phyloP scores from a whole-genome alignment of 1,140 invertebrate genomes.

The Drosophila mojavensis region DNA sequence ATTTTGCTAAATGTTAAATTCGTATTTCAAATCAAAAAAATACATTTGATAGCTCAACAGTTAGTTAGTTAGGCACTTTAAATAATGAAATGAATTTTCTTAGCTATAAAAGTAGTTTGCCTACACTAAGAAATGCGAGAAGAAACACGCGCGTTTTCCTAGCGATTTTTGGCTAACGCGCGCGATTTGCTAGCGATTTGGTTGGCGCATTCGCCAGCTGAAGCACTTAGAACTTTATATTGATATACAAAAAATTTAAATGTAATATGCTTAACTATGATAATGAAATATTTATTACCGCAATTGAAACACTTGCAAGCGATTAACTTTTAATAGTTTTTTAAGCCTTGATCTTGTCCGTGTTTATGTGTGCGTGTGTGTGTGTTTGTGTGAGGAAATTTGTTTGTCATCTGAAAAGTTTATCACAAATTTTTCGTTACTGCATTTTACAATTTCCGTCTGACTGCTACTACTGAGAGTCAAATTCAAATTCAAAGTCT shows the following conservation, averaged over 20 bases:
- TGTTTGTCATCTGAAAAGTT: slow-evolving; percentile 70
- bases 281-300: slow-evolving; percentile 37
- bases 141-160: slow-evolving; percentile 10
- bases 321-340: slow-evolving; percentile 49
- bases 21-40: slow-evolving; percentile 40
- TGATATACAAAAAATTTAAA: slow-evolving; percentile 45
- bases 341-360: slow-evolving; percentile 56
- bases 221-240: slow-evolving; percentile 44
- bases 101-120: slow-evolving; percentile 32
- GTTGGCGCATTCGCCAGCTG: slow-evolving; percentile 5
- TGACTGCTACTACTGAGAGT: slow-evolving; percentile 51
- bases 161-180: slow-evolving; percentile 6
- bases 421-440: slow-evolving; percentile 70
- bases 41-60: slow-evolving; percentile 43
- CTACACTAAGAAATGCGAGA: slow-evolving; percentile 67
- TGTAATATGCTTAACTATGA: slow-evolving; percentile 29
- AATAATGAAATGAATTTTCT: slow-evolving; percentile 59
- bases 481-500: slow-evolving; percentile 48
- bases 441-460: slow-evolving; percentile 32
- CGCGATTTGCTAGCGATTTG: slow-evolving; percentile 30
- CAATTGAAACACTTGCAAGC: slow-evolving; percentile 73
- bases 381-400: slow-evolving; percentile 48
- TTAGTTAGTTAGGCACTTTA: slow-evolving; percentile 66
- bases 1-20: slow-evolving; percentile 47
- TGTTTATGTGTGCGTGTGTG: slow-evolving; percentile 18